Evolutionary conservation across 2,888 invertebrate genomes (phyloP), one percentile per base, ranked within the genome.

Genomic region (Parapristionchus giblindavisi): DNA sequence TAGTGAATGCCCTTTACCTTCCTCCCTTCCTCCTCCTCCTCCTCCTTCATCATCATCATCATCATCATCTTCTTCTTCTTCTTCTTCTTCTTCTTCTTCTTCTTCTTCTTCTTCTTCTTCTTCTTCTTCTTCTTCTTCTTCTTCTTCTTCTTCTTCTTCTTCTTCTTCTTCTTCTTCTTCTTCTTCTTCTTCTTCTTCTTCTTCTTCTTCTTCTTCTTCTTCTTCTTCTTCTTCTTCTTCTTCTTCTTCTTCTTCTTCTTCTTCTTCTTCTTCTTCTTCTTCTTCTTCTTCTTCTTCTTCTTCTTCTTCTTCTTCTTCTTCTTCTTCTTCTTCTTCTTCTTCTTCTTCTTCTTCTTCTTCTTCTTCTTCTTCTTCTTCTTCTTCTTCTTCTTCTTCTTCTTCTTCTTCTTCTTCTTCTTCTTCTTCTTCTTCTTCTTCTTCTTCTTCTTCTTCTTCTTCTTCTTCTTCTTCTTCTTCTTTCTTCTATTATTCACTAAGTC

Each of bases 1-100:
- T 14, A 17, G 29, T 27, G 21, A 21, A 24, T 48, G 40, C 24
- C 21, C 32, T 40, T 24, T n/a, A 76, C 11, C 75, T 76, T 63
- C 43, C 29, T 34, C 60, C 17, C 6, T 34, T 17, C 34, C n/a
- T 34, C 11, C 38, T 24, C 5, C 27, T 60, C 34, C n/a, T n/a
- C n/a, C n/a, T n/a, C n/a, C n/a, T n/a, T n/a, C n/a, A n/a, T n/a
- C n/a, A n/a, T n/a, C n/a, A n/a, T n/a, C n/a, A n/a, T n/a, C n/a
- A n/a, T n/a, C n/a, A n/a, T n/a, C n/a, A n/a, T 11, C 3, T 58
- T 36, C 29, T n/a, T 17, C n/a, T 36, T 29, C 21, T 36, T 29
- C 21, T 34, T 58, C 11, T 4, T 58, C 32, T 32, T 29, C 29
- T 58, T 11, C 11, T 11, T 54, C n/a, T 27, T 63, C n/a, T n/a